Base-by-base conservation (phyloP, 2,113 vertebrate species). In the Scortum barcoo region DNA sequence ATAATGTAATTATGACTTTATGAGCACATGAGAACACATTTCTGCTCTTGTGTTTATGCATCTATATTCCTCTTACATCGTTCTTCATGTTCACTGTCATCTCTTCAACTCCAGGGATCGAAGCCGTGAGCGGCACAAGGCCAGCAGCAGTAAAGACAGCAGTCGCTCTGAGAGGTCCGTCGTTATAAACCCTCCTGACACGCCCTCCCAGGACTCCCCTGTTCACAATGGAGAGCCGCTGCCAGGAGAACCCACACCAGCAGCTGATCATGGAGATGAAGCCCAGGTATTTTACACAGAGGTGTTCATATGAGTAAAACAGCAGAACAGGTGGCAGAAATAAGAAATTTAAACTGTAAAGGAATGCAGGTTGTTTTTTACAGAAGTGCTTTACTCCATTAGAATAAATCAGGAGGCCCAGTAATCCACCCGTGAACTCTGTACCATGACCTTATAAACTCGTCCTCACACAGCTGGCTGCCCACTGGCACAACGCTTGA, bases 121-220 rank as follows among this genome's bases (percentile, higher is more conserved):
- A 91, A 97, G 95, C 53, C 95, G 96, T 42, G 97, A 98, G 82
- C 96, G 97, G 73, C 97, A 97, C 92, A 98, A 97, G 93, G 95
- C 95, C 0, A 95, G 96, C 57, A 96, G 91, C 94, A 93, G 92
- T 36, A 97, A 97, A 92, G 97, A 97, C 69, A 96, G 96, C 92
- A 96, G 94, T 63, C 96, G 96, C 19, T 97, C 96, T 0, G 97
- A 98, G 94, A 96, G 96, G 78, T 97, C 97, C 0, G 97, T 98
- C 73, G 96, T 97, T 30, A 97, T 98, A 87, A 97, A 98, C 78
- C 94, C 96, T 0, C 96, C 97, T 3, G 95, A 96, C 7, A 95
- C 95, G 2, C 91, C 94, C 4, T 91, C 94, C 24, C 93, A 94
- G 63, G 89, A 91, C 2, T 93, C 93, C 26, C 94, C 93, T 0